These are phyloP conservation scores for Lytechinus pictus DNA, from an alignment of 35 echinoderm and acorn worm genomes.

Conservation along the genomic window DNA sequence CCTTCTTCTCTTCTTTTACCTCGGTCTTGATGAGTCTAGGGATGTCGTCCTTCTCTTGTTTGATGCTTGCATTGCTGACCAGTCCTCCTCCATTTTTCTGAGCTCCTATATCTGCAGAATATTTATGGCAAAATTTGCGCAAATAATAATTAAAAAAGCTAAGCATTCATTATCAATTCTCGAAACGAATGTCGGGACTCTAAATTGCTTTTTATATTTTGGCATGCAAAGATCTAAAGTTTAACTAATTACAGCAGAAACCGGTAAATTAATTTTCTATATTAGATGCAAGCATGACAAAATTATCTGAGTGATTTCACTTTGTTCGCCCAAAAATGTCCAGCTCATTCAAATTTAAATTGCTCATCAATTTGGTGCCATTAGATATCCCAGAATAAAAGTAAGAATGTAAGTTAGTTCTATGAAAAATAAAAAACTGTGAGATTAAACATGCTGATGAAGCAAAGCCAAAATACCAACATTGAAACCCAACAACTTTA, in stretches of 20 bases:
- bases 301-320: no score
- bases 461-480: no score
- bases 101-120: neutral
- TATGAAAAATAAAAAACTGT: no score
- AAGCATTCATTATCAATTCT: no score
- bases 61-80: neutral
- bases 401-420: no score
- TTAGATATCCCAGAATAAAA: no score
- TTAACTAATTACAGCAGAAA: neutral
- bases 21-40: neutral
- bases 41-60: slow-evolving; percentile 39
- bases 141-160: neutral
- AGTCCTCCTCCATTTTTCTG: neutral
- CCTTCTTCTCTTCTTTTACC: slow-evolving; percentile 35
- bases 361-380: no score
- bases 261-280: neutral
- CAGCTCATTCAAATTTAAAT: no score
- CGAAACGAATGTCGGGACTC: no score
- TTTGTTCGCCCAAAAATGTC: no score
- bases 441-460: no score
- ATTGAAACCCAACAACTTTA: no score
- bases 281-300: neutral
- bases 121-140: neutral
- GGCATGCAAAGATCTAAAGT: neutral
- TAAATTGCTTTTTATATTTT: neutral